Evolutionary conservation across 2,797 vertebrate species (phyloP).

Genomic region (Ibycter americanus): DNA sequence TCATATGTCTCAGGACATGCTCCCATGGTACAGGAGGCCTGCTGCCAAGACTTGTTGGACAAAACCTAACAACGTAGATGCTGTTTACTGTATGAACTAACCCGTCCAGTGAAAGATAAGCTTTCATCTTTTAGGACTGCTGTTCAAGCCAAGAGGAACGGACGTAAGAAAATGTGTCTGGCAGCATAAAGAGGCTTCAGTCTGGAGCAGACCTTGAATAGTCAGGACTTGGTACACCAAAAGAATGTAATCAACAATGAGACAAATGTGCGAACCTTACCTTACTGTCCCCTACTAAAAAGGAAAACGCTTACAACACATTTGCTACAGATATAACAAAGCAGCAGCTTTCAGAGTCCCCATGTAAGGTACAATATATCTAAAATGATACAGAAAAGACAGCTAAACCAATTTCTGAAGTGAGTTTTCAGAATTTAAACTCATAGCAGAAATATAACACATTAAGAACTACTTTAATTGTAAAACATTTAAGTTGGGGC

Average conservation of each 20-base stretch:
- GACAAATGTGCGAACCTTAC: neutral
- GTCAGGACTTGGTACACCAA: neutral
- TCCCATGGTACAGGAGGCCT: neutral
- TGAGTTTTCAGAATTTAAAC: neutral
- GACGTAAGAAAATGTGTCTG: neutral
- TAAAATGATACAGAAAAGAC: neutral
- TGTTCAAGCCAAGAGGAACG: neutral
- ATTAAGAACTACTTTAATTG: neutral
- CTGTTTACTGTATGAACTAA: neutral
- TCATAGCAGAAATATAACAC: neutral
- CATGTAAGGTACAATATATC: neutral
- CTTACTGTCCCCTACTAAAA: neutral
- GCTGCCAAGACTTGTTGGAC: neutral
- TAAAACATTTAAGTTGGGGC: neutral
- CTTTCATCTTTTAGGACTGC: neutral
- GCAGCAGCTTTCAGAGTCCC: neutral
- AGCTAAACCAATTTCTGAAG: neutral
- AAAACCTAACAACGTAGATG: neutral
- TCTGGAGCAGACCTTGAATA: neutral
- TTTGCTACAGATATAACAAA: neutral
- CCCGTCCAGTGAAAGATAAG: neutral
- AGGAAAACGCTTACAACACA: neutral
- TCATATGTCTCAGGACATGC: rapidly evolving
- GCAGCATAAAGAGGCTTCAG: neutral
- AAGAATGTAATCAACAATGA: neutral